Percentiles rank a stretch among this genome's conserved stretches.
These are phyloP conservation scores for Opisthograptis luteolata DNA, from an alignment of 2,888 invertebrate genomes.

Conservation along the genomic window DNA sequence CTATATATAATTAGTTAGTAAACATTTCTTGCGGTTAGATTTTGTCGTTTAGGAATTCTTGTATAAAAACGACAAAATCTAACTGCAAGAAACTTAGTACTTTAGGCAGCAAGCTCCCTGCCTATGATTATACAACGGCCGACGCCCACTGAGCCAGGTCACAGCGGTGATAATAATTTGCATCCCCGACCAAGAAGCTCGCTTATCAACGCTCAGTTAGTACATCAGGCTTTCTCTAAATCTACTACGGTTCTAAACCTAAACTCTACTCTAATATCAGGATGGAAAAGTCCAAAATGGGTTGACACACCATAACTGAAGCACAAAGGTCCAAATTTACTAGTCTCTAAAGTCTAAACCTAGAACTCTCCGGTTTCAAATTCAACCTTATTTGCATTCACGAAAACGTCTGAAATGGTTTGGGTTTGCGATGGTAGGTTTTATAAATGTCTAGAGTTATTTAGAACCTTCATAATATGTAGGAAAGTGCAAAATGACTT, in stretches of 20 bases:
- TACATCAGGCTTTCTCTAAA: constrained; percentile 73
- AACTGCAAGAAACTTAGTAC: not conserved
- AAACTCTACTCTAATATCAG: constrained; percentile 10
- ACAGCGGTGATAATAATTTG: constrained; percentile 73
- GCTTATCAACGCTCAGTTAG: constrained; percentile 66
- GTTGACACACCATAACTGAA: not conserved
- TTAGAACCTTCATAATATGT: constrained; percentile 27
- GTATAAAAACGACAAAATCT: too few relatives aligned
- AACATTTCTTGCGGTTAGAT: too few relatives aligned
- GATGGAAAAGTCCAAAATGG: not conserved
- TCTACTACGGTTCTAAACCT: constrained; percentile 15
- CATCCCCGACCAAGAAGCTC: constrained; percentile 67
- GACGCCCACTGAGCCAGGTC: constrained; percentile 64
- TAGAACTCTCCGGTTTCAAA: not conserved
- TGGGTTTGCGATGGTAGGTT: not conserved
- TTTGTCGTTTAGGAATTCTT: too few relatives aligned
- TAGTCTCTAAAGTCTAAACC: constrained; percentile 1
- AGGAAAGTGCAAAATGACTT: constrained; percentile 30
- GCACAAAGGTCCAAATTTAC: constrained; percentile 8
- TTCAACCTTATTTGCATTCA: not conserved
- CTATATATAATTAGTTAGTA: too few relatives aligned
- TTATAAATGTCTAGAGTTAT: constrained; percentile 23
- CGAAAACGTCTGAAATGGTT: constrained; percentile 4
- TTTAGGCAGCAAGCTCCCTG: not conserved
- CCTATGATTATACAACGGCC: constrained; percentile 34